A percentile compares a stretch with the other conserved stretches of the same genome.
Evolutionary conservation across 2,888 invertebrate species (phyloP).

Genomic region (Bursaphelenchus okinawaensis): DNA sequence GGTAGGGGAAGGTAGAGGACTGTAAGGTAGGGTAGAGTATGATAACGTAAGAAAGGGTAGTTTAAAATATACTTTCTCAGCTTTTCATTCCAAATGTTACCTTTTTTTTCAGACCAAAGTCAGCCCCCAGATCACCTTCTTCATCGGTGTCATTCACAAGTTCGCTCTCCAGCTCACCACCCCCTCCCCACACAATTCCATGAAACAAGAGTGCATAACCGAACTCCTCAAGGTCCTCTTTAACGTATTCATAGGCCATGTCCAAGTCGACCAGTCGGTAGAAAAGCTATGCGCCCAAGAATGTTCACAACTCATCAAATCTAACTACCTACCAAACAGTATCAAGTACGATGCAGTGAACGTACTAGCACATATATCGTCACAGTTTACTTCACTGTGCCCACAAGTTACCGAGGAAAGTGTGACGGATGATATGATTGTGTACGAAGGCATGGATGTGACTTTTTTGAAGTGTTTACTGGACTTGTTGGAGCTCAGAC

Average conservation of each 20-base stretch:
- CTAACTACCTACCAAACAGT: slow-evolving; percentile 11
- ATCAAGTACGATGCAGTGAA: slow-evolving; percentile 37
- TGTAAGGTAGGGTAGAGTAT: too few relatives aligned
- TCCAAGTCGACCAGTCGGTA: slow-evolving; percentile 12
- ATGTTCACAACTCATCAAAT: slow-evolving; percentile 20
- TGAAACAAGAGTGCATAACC: slow-evolving; percentile 14
- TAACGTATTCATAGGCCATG: slow-evolving; percentile 41
- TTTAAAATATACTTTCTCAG: neutral
- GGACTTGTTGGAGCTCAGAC: slow-evolving; percentile 26
- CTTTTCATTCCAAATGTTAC: neutral
- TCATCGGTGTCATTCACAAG: slow-evolving; percentile 6
- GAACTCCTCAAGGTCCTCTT: slow-evolving; percentile 43
- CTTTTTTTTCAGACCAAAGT: slow-evolving; percentile 7
- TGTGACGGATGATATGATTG: neutral
- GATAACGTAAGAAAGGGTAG: too few relatives aligned
- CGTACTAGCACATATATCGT: slow-evolving; percentile 27
- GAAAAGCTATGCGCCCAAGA: slow-evolving; percentile 18
- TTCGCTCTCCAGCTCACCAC: neutral
- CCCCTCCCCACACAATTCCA: neutral
- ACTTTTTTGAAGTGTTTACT: slow-evolving; percentile 32
- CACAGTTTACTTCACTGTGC: slow-evolving; percentile 16
- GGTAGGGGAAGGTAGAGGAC: too few relatives aligned
- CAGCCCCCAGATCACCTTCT: neutral
- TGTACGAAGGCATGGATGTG: slow-evolving; percentile 37
- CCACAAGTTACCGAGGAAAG: slow-evolving; percentile 12